Conservation (phyloP, 2,888 invertebrate genomes). For the Scaptomyza flava region DNA sequence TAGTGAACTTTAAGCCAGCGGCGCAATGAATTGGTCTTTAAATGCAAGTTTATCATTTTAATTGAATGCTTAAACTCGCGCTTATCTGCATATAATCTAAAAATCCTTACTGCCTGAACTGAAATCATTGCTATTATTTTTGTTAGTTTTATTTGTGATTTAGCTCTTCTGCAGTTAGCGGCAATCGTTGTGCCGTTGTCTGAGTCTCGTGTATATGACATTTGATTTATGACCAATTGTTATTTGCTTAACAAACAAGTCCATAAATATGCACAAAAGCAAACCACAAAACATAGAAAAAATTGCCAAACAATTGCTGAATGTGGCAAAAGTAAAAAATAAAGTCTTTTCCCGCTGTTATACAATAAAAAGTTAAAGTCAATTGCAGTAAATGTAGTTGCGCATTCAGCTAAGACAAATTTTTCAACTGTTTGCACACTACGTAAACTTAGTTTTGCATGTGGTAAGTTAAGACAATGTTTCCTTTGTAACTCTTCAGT, state of each 20-base stretch:
- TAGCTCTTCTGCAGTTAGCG: constrained; percentile 14
- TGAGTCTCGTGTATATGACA: constrained; percentile 39
- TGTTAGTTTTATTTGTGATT: constrained; percentile 9
- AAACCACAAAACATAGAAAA: not conserved
- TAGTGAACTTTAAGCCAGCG: constrained; percentile 59
- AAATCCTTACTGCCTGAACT: constrained; percentile 23
- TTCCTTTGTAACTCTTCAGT: constrained; percentile 13
- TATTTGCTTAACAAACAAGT: constrained; percentile 61
- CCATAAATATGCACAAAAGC: constrained; percentile 56
- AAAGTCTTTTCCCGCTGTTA: constrained; percentile 17
- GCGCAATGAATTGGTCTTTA: constrained; percentile 42
- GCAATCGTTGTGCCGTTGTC: constrained; percentile 24
- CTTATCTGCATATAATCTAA: constrained; percentile 14
- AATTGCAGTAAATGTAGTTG: constrained; percentile 17
- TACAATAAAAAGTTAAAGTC: constrained; percentile 25
- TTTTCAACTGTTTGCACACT: constrained; percentile 30
- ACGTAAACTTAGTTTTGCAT: constrained; percentile 55
- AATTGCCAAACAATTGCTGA: constrained; percentile 35
- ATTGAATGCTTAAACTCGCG: constrained; percentile 52
- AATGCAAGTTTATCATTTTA: constrained; percentile 53
- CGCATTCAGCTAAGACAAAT: constrained; percentile 1
- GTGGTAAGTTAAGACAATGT: constrained; percentile 37
- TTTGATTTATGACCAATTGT: constrained; percentile 67
- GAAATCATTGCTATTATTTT: not conserved
- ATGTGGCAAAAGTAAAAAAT: constrained; percentile 21